A percentile compares a stretch with the other conserved stretches of the same genome.
Evolutionary conservation across 1,140 invertebrate species (phyloP).

Genomic region (Drosophila sp.): DNA sequence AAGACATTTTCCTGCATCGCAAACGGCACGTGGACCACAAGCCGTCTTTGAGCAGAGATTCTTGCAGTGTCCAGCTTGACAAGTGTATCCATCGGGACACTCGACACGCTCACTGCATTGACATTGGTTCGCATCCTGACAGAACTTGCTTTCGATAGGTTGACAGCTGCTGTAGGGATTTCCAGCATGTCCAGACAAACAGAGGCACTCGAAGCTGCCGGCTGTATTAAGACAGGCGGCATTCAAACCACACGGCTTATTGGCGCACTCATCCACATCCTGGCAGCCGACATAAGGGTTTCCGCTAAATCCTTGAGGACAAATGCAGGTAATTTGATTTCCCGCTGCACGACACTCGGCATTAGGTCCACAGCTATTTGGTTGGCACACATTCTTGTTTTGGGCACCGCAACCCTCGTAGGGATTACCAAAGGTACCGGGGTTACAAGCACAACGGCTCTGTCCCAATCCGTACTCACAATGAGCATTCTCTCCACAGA

Average conservation of each 20-base stretch:
- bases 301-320: slow-evolving; percentile 92
- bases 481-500: slow-evolving; percentile 92
- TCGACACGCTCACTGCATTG: slow-evolving; percentile 88
- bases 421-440: slow-evolving; percentile 93
- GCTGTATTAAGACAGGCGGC: slow-evolving; percentile 95
- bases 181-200: slow-evolving; percentile 91
- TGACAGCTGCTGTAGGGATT: slow-evolving; percentile 94
- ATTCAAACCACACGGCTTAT: slow-evolving; percentile 92
- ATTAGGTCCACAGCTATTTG: slow-evolving; percentile 90
- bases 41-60: slow-evolving; percentile 89
- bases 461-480: slow-evolving; percentile 91
- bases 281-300: slow-evolving; percentile 94
- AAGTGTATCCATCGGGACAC: slow-evolving; percentile 91
- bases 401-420: slow-evolving; percentile 91
- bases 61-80: slow-evolving; percentile 89
- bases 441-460: slow-evolving; percentile 93
- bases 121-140: slow-evolving; percentile 89
- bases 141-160: slow-evolving; percentile 88
- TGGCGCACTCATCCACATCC: slow-evolving; percentile 94
- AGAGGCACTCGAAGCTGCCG: slow-evolving; percentile 94
- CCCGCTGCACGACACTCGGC: slow-evolving; percentile 91
- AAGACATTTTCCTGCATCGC: slow-evolving; percentile 91
- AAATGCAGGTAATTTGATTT: slow-evolving; percentile 91
- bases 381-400: slow-evolving; percentile 89
- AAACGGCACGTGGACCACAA: slow-evolving; percentile 93